A percentile compares a stretch with the other conserved stretches of the same genome.
Conservation (phyloP, 2,797 vertebrate species). For the Petrocephalus schoutedeni region DNA sequence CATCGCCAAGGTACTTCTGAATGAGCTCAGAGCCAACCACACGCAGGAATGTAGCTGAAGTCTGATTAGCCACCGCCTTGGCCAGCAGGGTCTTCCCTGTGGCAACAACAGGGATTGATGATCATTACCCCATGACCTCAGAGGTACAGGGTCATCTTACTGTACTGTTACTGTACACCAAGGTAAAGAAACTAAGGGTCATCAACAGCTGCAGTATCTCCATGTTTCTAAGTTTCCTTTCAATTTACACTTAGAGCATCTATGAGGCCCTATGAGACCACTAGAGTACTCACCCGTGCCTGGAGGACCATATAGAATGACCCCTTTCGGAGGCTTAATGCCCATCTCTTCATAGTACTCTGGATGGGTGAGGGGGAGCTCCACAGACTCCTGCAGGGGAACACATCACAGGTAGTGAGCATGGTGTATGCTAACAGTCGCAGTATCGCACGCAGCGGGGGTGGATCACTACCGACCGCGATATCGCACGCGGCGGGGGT, state of each 20-base stretch:
- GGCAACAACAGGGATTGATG: not conserved
- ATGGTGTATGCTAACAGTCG: not conserved
- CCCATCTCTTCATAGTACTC: slow-evolving; percentile 99
- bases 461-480: not conserved
- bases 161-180: too few relatives aligned
- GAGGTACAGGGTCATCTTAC: not conserved
- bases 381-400: slow-evolving; percentile 83
- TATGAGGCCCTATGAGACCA: not conserved
- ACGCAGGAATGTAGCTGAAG: slow-evolving; percentile 88
- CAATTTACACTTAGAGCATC: not conserved
- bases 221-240: not conserved
- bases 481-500: not conserved
- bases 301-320: slow-evolving; percentile 90
- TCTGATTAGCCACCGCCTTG: slow-evolving; percentile 97
- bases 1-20: slow-evolving; percentile 91
- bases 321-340: slow-evolving; percentile 96
- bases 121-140: not conserved
- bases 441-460: not conserved
- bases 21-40: slow-evolving; percentile 95
- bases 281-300: slow-evolving; percentile 77
- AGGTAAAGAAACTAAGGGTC: not conserved
- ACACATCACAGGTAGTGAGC: slow-evolving; percentile 5
- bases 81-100: slow-evolving; percentile 91
- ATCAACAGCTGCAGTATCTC: not conserved
- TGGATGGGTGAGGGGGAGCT: slow-evolving; percentile 93